These are phyloP conservation scores for Drosophila sturtevanti DNA, from an alignment of 1,140 invertebrate genomes.

Conservation along the genomic window DNA sequence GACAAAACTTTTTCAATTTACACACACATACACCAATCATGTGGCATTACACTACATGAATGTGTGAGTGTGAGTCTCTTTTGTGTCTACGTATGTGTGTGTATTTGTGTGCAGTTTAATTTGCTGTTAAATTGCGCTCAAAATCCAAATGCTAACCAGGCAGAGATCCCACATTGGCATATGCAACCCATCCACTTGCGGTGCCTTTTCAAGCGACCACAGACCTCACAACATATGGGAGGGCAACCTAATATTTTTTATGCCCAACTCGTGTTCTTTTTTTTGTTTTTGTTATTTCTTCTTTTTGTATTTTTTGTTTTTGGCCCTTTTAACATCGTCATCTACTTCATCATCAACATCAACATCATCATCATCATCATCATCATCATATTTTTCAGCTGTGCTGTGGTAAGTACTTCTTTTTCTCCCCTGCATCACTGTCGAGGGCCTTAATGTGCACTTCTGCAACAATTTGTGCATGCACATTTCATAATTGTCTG, in stretches of 20 bases:
- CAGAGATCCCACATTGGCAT: slow-evolving; percentile 18
- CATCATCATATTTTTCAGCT: slow-evolving; percentile 18
- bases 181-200: slow-evolving; percentile 20
- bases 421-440: slow-evolving; percentile 22
- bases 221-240: not conserved
- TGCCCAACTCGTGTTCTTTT: slow-evolving; percentile 2
- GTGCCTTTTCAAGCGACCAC: slow-evolving; percentile 8
- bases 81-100: too few species aligned
- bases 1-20: slow-evolving; percentile 77
- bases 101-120: slow-evolving; percentile 65
- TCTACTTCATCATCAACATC: slow-evolving; percentile 33
- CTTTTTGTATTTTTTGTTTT: not conserved
- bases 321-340: slow-evolving; percentile 27
- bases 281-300: too few species aligned
- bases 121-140: slow-evolving; percentile 76
- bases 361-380: slow-evolving; percentile 20
- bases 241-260: slow-evolving; percentile 33
- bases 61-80: slow-evolving; percentile 25
- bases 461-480: slow-evolving; percentile 46
- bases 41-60: slow-evolving; percentile 27
- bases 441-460: slow-evolving; percentile 41
- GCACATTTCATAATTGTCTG: slow-evolving; percentile 57
- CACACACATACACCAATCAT: slow-evolving; percentile 53
- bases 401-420: slow-evolving; percentile 26
- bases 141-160: slow-evolving; percentile 61